These are phyloP conservation scores for Hirudo medicinalis DNA, from an alignment of 1,140 invertebrate genomes.

Conservation along the genomic window DNA sequence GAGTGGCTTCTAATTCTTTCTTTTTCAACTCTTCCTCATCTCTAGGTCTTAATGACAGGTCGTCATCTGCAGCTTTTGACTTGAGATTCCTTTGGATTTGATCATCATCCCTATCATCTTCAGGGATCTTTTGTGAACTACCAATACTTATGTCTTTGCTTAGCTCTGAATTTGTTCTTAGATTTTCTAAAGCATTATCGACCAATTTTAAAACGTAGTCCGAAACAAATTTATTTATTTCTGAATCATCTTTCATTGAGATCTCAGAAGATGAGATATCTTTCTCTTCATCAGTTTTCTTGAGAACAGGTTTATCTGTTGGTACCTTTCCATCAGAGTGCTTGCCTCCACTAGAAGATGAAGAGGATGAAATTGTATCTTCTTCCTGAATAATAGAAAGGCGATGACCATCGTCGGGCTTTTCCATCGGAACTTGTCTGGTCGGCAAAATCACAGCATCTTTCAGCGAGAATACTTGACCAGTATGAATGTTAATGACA, in stretches of 20 bases:
- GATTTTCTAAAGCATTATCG: not conserved
- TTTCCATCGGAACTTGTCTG: not conserved
- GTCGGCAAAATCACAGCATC: conserved; percentile 4
- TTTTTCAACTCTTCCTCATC: not conserved
- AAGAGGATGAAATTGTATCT: conserved; percentile 1
- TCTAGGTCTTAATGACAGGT: not conserved
- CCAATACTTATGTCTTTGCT: too few species aligned
- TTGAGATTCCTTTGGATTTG: too few species aligned
- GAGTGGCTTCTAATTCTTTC: not conserved
- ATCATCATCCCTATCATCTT: too few species aligned
- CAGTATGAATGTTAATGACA: conserved; percentile 24
- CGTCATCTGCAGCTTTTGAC: not conserved
- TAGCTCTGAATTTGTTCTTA: not conserved
- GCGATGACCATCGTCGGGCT: not conserved
- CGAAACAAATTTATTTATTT: not conserved
- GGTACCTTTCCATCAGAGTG: not conserved
- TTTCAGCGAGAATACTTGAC: conserved; percentile 22
- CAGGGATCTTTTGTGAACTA: too few species aligned
- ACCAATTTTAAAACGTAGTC: not conserved
- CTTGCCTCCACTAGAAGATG: conserved; percentile 4
- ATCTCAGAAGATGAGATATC: not conserved
- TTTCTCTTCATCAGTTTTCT: not conserved
- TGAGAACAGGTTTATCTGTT: not conserved
- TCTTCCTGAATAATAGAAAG: conserved; percentile 6
- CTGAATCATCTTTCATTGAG: not conserved